Base-by-base conservation (phyloP, 35 echinoderm and acorn worm species). In the Stichopus chloronotus region DNA sequence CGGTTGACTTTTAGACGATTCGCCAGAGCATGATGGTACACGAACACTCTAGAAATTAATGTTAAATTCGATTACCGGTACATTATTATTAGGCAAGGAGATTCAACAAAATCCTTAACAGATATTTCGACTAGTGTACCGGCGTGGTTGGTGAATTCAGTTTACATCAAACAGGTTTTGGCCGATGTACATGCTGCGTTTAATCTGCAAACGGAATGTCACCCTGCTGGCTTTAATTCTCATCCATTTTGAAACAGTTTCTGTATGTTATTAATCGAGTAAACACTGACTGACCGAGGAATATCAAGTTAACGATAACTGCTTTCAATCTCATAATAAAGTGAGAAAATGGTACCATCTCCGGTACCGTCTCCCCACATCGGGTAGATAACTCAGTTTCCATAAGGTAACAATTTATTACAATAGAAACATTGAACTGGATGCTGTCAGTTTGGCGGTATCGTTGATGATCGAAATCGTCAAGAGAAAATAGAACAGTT, bases 161-260 rank as follows among this genome's bases (percentile, higher is more conserved):
- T 65, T 11, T 65, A 65, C 19, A 65, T 65, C 61, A 65, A 65
- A 19, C 61, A 19, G 61, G 61, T 65, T 65, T 65, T 65, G 61
- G 11, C 19, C 22, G 69, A 74, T 74, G n/a, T 16, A 6, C 80
- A 53, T 83, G 80, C 80, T 83, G 80, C 53, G 80, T 57, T 55
- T 83, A 83, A 83, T 83, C 56, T 83, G 80, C 56, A 16, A 57
- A 55, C 56, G 80, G 80, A 83, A 83, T 83, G 80, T 83, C 52
- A 53, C 80, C 68, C 17, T 76, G 74, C 22, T 22, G 25, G 13
- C 55, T 79, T 78, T 52, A 58, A 58, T 78, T 92, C 24, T 53
- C 30, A 55, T 55, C 56, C 68, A 77, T 83, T 43, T 83, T 83
- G 80, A 54, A 83, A 83, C 80, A 83, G 80, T 83, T 83, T 83